Evolutionary conservation across 1,140 invertebrate species (phyloP), one percentile per base, ranked within the genome.

Genomic region (Maniola jurtina): DNA sequence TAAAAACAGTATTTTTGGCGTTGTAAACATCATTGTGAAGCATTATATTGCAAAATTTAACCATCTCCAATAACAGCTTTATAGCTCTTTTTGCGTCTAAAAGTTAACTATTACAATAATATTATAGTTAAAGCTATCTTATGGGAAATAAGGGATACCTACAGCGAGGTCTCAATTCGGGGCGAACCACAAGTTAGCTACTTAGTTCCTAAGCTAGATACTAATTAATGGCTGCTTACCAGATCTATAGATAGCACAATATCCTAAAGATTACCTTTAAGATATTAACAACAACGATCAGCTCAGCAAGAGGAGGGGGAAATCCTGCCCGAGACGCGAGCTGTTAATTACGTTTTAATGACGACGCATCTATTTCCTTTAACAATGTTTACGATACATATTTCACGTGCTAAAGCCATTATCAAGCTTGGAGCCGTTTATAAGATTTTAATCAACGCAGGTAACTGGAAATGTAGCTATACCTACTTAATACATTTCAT

Each of bases 311-410:
- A 6, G 14, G 47, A 59, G 10, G 36, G 14, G 58, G 42, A 67
- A 67, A 61, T 67, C 59, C 59, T 61, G 40, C 42, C 42, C 42
- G 56, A 61, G 65, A 45, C 42, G 14, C 65, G 61, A 67, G 55
- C 57, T 67, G 52, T 67, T 67, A 67, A 67, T 62, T 54, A 61
- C 52, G 40, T 48, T 13, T 34, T 67, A 61, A 67, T 60, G 65
- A 67, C 59, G 65, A 61, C 50, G 64, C 64, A 40, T 35, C 52
- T 67, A 47, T 67, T 67, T 67, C 65, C 59, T 55, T 57, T 61
- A 61, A 67, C 40, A 34, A 67, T 42, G 40, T 47, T 55, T 55
- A 55, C 52, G 52, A 55, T 55, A 34, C 52, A 55, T 55, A 55
- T 55, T 55, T 55, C 25, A 55, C 16, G 33, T 35, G 52, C 52